Base-by-base conservation (phyloP, 2,888 invertebrate genomes). In the Cephonodes hylas region DNA sequence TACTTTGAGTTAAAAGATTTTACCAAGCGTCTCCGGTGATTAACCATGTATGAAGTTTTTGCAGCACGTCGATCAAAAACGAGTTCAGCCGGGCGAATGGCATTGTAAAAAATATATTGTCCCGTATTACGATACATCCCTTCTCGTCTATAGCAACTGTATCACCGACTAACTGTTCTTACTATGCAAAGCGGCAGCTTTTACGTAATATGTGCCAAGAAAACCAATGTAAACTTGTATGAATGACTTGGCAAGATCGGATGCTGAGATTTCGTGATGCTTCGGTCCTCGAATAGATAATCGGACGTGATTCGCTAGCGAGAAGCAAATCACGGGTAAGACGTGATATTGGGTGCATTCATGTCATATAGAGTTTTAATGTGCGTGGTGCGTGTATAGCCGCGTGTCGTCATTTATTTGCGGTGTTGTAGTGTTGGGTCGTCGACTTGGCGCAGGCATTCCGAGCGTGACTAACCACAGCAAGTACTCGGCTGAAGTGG, bases 401-500 rank as follows among this genome's bases (percentile, higher is more conserved):
- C 62, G 66, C 70, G 76, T 74, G 76, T 76, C 79, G 79, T 80
- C 79, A 80, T 71, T 74, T 79, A 80, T 80, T 80, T 79, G 78
- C 76, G 73, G 71, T 74, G 81, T 76, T 80, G 84, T 86, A 85
- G 79, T 75, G 71, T 70, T 71, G 71, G 75, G 77, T 72, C 65
- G 76, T 75, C 80, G 79, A 81, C 81, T 79, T 79, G 74, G 73
- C 64, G 81, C 79, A 83, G 83, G 83, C 85, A 87, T 86, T 83
- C 85, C 85, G 76, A 85, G 83, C 87, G 86, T 90, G 89, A 89
- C 88, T 89, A 87, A 88, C 84, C 79, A 79, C 70, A 76, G 74
- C 78, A 72, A 78, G 53, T 53, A 53, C 53, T 53, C 31, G 77
- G 81, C 79, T 80, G 83, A 81, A 84, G 83, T 83, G 87, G 79